Conservation (phyloP, 2,113 vertebrate genomes). For the Aptenodytes forsteri region DNA sequence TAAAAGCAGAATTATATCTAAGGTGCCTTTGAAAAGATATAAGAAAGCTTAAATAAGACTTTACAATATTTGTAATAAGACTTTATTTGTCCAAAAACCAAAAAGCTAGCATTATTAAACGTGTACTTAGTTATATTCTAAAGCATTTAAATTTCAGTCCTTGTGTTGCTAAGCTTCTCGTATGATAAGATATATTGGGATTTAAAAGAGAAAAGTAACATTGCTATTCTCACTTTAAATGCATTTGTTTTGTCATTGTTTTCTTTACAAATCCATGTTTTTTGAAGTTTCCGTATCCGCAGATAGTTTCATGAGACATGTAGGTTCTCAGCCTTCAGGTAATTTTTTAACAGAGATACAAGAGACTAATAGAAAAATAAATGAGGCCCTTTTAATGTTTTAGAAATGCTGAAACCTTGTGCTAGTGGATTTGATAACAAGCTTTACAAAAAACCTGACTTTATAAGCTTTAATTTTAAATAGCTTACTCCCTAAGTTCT, state of each 20-base stretch:
- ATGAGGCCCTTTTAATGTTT: neutral
- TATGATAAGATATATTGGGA: conserved; percentile 41
- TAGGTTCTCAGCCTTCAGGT: neutral
- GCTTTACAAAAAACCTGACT: no score
- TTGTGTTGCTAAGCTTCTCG: conserved; percentile 16
- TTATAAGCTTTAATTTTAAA: neutral
- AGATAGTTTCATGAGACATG: neutral
- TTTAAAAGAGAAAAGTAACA: conserved; percentile 36
- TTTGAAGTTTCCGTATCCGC: neutral
- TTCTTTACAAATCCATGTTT: conserved; percentile 19
- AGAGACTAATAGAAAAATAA: neutral
- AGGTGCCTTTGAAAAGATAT: neutral
- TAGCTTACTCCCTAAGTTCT: neutral
- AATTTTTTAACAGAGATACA: neutral
- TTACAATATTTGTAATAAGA: neutral
- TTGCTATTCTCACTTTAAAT: neutral
- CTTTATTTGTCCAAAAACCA: neutral
- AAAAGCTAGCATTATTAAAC: neutral
- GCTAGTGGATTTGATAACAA: neutral
- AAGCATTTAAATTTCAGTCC: conserved; percentile 18
- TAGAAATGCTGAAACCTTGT: neutral
- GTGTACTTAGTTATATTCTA: conserved; percentile 4
- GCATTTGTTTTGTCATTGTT: conserved; percentile 34
- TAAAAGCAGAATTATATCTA: neutral
- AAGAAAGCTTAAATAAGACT: neutral